phyloP scores from a whole-genome alignment of 2,888 invertebrate genomes.

The Matsumyia berberina region DNA sequence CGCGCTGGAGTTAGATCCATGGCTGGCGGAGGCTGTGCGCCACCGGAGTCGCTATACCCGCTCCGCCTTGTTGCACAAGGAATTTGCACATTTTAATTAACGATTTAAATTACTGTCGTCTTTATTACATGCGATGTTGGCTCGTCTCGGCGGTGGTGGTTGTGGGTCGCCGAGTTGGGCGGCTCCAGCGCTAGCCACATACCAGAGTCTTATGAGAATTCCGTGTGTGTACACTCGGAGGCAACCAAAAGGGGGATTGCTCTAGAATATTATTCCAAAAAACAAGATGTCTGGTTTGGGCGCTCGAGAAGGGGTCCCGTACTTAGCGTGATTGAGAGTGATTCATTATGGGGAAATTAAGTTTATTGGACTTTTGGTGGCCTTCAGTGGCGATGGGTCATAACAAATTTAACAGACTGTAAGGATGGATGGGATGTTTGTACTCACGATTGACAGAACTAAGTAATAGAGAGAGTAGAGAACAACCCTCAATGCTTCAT shows the following conservation, averaged over 20 bases:
- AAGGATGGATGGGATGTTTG: too few species aligned
- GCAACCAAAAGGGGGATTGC: conserved; percentile 32
- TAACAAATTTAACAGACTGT: background rate
- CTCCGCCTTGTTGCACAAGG: conserved; percentile 40
- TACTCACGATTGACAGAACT: too few species aligned
- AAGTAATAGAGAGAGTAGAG: too few species aligned
- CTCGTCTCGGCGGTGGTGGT: conserved; percentile 31
- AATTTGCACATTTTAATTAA: conserved; percentile 78
- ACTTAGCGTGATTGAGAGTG: conserved; percentile 43
- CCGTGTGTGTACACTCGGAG: conserved; percentile 52
- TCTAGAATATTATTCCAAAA: background rate
- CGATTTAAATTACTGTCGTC: conserved; percentile 78
- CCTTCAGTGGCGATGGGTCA: background rate
- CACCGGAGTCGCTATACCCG: conserved; percentile 1
- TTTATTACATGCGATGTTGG: conserved; percentile 69
- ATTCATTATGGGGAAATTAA: conserved; percentile 34
- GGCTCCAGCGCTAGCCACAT: conserved; percentile 59
- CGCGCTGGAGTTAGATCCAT: conserved; percentile 14
- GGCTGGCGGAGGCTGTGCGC: conserved; percentile 43
- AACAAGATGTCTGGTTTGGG: background rate
- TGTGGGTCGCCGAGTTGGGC: conserved; percentile 43
- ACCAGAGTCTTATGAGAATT: conserved; percentile 60
- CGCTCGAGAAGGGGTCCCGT: background rate
- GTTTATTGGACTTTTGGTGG: conserved; percentile 28
- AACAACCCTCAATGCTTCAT: too few species aligned